phyloP scores from a whole-genome alignment of 2,113 vertebrate species.

The Synodontis membranacea region DNA sequence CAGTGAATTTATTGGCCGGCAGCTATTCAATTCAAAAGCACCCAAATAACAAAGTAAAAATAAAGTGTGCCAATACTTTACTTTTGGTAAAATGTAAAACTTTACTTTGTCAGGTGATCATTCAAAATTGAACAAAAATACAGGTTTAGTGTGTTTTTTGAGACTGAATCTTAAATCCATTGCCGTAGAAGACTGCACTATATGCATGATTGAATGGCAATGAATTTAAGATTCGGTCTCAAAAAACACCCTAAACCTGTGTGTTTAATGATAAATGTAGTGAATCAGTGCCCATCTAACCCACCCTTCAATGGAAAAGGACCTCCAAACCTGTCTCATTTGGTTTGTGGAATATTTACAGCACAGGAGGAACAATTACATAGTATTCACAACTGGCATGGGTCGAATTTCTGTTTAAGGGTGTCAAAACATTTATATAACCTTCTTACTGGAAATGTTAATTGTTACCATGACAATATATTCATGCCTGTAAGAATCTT shows the following conservation, averaged over 20 bases:
- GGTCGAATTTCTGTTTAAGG: no score
- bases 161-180: neutral
- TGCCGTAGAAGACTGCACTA: no score
- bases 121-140: neutral
- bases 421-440: no score
- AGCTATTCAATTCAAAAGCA: neutral
- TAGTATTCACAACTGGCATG: neutral
- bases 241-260: neutral
- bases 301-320: neutral
- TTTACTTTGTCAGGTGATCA: neutral
- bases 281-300: neutral
- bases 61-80: neutral
- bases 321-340: neutral
- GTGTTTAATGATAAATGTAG: neutral
- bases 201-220: no score
- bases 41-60: neutral
- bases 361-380: neutral
- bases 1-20: neutral
- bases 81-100: neutral
- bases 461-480: no score
- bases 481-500: no score
- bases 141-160: neutral
- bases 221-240: neutral
- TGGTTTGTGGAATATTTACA: neutral
- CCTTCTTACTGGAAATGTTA: no score